Evolutionary conservation across 2,113 vertebrate genomes (phyloP).

Genomic region (Thamnophis sirtalis): DNA sequence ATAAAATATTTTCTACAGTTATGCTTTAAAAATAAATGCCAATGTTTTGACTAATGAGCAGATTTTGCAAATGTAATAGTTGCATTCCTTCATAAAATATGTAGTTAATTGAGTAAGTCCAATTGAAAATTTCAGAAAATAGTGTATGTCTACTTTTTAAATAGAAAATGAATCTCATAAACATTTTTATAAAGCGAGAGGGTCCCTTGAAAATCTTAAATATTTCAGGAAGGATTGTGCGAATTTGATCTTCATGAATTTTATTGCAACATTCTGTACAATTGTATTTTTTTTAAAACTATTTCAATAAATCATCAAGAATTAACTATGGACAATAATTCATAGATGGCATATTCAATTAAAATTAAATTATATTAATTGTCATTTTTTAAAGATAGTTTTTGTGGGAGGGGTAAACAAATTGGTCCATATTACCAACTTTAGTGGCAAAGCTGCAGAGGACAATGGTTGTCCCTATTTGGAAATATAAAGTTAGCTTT

Average conservation of each 20-base stretch:
- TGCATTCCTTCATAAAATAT: neutral
- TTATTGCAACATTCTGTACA: neutral
- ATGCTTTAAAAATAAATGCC: neutral
- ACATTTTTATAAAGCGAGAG: neutral
- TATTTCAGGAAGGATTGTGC: neutral
- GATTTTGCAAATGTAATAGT: neutral
- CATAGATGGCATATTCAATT: neutral
- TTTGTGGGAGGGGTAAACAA: neutral
- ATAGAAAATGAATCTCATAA: neutral
- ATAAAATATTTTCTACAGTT: neutral
- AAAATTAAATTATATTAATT: neutral
- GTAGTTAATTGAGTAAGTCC: neutral
- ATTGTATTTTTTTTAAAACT: neutral
- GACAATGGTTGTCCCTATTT: neutral
- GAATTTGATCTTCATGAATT: neutral
- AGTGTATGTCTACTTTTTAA: neutral
- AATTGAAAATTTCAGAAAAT: neutral
- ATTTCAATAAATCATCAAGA: neutral
- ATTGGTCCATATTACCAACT: neutral
- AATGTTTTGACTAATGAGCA: neutral
- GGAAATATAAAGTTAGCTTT: no score
- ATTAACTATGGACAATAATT: neutral
- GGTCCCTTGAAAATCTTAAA: neutral
- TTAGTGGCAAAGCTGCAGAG: neutral
- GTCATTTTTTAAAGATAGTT: neutral